A percentile compares a stretch with the other conserved stretches of the same genome.
These are phyloP conservation scores for Agrotis exclamationis DNA, from an alignment of 2,888 invertebrate genomes.

Conservation along the genomic window DNA sequence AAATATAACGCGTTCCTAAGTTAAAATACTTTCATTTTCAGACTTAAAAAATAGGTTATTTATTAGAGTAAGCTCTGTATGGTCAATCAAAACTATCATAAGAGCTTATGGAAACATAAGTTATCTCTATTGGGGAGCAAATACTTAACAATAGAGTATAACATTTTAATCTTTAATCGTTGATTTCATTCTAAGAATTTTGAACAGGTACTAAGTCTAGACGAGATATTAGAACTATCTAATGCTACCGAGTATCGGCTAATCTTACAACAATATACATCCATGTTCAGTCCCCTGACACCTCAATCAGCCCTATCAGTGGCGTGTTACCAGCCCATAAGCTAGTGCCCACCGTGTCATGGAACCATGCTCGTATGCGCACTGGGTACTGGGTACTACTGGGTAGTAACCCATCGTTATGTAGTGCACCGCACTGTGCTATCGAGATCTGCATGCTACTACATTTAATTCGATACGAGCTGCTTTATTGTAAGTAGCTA, in stretches of 20 bases:
- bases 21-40: too few relatives aligned
- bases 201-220: too few relatives aligned
- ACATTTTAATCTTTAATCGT: too few relatives aligned
- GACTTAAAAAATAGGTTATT: too few relatives aligned
- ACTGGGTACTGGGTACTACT: background rate
- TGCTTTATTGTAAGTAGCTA: background rate
- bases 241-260: background rate
- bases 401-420: constrained; percentile 19
- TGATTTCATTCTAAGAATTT: too few relatives aligned
- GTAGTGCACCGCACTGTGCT: constrained; percentile 23
- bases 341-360: background rate
- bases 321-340: constrained; percentile 33
- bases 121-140: too few relatives aligned
- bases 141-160: too few relatives aligned
- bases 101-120: too few relatives aligned
- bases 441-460: constrained; percentile 32
- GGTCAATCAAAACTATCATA: too few relatives aligned
- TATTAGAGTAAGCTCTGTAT: too few relatives aligned
- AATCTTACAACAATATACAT: constrained; percentile 1
- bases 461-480: constrained; percentile 16
- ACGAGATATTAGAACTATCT: background rate
- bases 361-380: constrained; percentile 14
- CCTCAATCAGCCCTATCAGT: constrained; percentile 27
- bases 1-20: too few relatives aligned
- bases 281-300: constrained; percentile 3